These are phyloP conservation scores for Morbakka virulenta DNA, from an alignment of 30 jellyfish, hydroid and myxozoan species.

Conservation along the genomic window DNA sequence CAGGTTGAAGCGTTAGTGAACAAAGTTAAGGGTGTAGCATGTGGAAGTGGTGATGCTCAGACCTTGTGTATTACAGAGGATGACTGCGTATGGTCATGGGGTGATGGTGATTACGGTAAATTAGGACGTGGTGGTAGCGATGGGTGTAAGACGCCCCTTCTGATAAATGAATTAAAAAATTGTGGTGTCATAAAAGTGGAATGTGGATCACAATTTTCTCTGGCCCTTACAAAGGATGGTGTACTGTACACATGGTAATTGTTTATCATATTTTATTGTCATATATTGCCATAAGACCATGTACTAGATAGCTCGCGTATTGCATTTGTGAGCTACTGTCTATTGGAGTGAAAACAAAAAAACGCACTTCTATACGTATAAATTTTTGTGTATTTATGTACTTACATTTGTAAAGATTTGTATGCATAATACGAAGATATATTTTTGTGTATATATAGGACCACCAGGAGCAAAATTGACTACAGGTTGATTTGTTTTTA, in stretches of 20 bases:
- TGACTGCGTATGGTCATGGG: constrained; percentile 95
- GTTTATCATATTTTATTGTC: no score
- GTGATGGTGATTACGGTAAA: constrained; percentile 96
- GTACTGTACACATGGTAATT: constrained; percentile 88
- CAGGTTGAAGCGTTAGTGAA: constrained; percentile 77
- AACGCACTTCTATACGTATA: no score
- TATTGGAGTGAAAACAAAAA: no score
- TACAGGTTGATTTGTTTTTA: no score
- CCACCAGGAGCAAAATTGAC: no score
- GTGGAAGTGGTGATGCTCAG: constrained; percentile 97
- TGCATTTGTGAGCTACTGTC: no score
- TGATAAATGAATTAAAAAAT: constrained; percentile 64
- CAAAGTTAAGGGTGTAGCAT: constrained; percentile 72
- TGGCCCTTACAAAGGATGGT: constrained; percentile 77
- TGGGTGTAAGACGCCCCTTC: constrained; percentile 75
- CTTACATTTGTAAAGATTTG: no score
- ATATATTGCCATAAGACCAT: no score
- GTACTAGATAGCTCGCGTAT: no score
- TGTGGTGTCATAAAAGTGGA: constrained; percentile 56
- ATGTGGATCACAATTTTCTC: constrained; percentile 91
- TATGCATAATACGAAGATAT: no score
- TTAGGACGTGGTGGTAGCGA: constrained; percentile 95
- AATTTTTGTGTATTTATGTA: no score
- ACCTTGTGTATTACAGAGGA: constrained; percentile 81
- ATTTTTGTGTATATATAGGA: no score